Conservation (phyloP, 2,888 invertebrate species). For the Ectemnius continuus region DNA sequence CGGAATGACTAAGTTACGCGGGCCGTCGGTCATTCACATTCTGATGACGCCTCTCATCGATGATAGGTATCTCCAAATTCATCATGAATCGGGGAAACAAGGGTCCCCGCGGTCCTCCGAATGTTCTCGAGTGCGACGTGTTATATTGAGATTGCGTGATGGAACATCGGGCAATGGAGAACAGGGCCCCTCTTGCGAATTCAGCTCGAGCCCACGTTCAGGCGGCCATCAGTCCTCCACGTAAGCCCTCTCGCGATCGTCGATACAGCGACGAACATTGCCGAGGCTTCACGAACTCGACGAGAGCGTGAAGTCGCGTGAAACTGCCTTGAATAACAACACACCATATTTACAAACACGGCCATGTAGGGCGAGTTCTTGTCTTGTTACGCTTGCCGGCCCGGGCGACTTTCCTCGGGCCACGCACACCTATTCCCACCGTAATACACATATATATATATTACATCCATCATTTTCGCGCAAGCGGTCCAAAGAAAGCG, state of each 20-base stretch:
- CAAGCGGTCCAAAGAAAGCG: conserved; percentile 1
- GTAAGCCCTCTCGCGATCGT: conserved; percentile 56
- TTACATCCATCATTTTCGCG: not conserved
- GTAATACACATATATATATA: not conserved
- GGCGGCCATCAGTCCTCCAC: conserved; percentile 56
- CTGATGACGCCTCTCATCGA: conserved; percentile 1
- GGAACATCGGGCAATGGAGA: not conserved
- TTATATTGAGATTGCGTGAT: conserved; percentile 17
- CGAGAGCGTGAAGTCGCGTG: conserved; percentile 15
- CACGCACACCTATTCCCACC: conserved; percentile 8
- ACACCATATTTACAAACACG: conserved; percentile 74
- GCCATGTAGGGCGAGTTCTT: conserved; percentile 70
- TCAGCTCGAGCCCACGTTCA: conserved; percentile 15
- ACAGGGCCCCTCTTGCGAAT: not conserved
- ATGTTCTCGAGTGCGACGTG: conserved; percentile 14
- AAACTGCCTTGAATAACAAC: conserved; percentile 57
- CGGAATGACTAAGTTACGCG: conserved; percentile 9
- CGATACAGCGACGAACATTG: conserved; percentile 61
- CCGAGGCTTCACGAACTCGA: conserved; percentile 66
- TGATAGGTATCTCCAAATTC: not conserved
- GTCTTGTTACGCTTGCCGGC: conserved; percentile 60
- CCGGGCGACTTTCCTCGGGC: conserved; percentile 6
- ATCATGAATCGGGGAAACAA: not conserved
- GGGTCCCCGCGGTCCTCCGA: conserved; percentile 2
- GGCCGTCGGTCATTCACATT: conserved; percentile 6